Conservation (phyloP, 2,797 vertebrate genomes). For the Delichon dasypus region DNA sequence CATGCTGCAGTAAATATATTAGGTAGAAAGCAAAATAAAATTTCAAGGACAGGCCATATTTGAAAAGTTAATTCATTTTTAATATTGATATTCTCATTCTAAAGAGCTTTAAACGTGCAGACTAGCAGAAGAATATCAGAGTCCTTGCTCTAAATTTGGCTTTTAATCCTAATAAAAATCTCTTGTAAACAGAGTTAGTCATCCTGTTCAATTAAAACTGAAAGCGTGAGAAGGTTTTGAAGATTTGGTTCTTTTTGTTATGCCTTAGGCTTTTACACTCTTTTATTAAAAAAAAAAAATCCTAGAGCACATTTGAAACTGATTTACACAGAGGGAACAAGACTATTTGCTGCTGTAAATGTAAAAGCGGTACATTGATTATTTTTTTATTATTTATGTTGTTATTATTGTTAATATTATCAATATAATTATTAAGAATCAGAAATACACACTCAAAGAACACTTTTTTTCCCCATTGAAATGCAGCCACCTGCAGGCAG, state of each 20-base stretch:
- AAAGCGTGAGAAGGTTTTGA: not conserved
- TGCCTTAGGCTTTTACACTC: not conserved
- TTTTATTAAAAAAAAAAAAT: not conserved
- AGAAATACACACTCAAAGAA: not conserved
- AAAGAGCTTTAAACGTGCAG: not conserved
- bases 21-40: constrained; percentile 8
- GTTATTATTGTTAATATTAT: not conserved
- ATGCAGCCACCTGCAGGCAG: constrained; percentile 61
- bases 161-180: not conserved
- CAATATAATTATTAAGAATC: not conserved
- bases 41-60: not conserved
- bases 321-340: not conserved
- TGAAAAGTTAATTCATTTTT: constrained; percentile 14
- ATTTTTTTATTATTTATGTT: not conserved
- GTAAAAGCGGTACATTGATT: not conserved
- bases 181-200: not conserved
- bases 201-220: not conserved
- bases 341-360: not conserved
- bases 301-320: not conserved
- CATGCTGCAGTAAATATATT: not conserved
- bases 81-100: not conserved
- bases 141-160: not conserved
- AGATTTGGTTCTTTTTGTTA: not conserved
- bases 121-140: not conserved
- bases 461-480: not conserved